A percentile compares a stretch with the other conserved stretches of the same genome.
phyloP scores from a whole-genome alignment of 1,140 invertebrate species.

The Drosophila teissieri region DNA sequence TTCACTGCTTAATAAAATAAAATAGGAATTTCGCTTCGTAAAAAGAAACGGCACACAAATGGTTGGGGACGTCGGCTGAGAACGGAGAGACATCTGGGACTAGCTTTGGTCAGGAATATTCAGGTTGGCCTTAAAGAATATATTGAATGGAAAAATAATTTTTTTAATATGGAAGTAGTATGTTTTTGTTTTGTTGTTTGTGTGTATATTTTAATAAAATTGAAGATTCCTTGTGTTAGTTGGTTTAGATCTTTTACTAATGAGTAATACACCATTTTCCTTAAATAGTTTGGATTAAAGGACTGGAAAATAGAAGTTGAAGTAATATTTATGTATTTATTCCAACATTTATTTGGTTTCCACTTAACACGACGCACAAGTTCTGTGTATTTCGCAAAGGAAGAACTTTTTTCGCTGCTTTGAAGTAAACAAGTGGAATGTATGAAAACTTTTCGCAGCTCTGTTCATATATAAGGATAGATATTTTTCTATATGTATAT shows the following conservation, averaged over 20 bases:
- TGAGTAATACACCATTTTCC: background rate
- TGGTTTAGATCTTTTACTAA: no score
- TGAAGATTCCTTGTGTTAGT: no score
- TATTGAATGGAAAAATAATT: background rate
- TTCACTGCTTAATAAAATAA: constrained; percentile 78
- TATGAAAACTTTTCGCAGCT: constrained; percentile 12
- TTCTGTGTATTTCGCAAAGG: constrained; percentile 16
- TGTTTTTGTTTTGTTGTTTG: no score
- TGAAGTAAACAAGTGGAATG: constrained; percentile 32
- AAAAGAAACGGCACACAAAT: constrained; percentile 31
- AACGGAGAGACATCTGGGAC: constrained; percentile 22
- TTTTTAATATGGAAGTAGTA: no score
- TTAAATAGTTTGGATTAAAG: background rate
- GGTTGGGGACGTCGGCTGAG: constrained; percentile 16
- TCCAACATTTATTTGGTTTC: background rate
- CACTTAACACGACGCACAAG: background rate
- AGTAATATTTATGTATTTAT: background rate
- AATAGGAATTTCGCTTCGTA: constrained; percentile 62
- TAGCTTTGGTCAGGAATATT: constrained; percentile 1
- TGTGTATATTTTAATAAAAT: no score
- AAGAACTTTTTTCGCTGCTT: constrained; percentile 31
- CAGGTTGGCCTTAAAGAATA: background rate
- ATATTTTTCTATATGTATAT: constrained; percentile 21
- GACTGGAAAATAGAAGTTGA: background rate
- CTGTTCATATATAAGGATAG: constrained; percentile 12